These are phyloP conservation scores for Nymphalis io DNA, from an alignment of 1,140 invertebrate species.

Conservation along the genomic window DNA sequence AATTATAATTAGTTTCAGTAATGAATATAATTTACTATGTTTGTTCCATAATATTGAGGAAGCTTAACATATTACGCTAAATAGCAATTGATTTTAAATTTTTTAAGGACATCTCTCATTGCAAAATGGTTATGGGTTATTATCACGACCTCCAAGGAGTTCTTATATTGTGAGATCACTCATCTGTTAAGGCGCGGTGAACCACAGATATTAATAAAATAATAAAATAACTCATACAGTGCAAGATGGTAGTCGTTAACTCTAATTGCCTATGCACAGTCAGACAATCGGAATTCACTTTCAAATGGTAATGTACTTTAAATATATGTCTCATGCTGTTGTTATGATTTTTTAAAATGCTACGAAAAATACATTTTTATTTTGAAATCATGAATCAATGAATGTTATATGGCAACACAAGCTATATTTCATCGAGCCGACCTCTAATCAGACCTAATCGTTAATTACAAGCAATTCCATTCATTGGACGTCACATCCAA, in stretches of 20 bases:
- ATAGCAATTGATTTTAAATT: too few species aligned
- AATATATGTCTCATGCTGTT: not conserved
- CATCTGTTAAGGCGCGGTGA: conserved; percentile 39
- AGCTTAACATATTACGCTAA: too few species aligned
- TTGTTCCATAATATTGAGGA: too few species aligned
- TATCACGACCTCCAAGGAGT: conserved; percentile 10
- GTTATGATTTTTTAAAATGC: not conserved
- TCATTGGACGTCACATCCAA: conserved; percentile 31
- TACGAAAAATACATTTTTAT: not conserved
- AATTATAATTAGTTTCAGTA: conserved; percentile 31
- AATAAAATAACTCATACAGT: conserved; percentile 43
- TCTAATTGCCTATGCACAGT: conserved; percentile 58
- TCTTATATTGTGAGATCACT: conserved; percentile 40
- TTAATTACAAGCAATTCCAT: conserved; percentile 36
- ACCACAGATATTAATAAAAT: conserved; percentile 66
- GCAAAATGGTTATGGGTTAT: not conserved
- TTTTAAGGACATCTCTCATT: not conserved
- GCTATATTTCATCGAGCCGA: not conserved
- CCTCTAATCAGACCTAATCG: conserved; percentile 12
- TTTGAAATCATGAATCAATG: not conserved
- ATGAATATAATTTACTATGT: conserved; percentile 10
- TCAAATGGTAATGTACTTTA: conserved; percentile 35
- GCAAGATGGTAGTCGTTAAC: conserved; percentile 51
- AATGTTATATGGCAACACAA: conserved; percentile 1
- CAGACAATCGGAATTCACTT: conserved; percentile 37